Conservation (phyloP, 2,797 vertebrate species). For the Selene dorsalis region DNA sequence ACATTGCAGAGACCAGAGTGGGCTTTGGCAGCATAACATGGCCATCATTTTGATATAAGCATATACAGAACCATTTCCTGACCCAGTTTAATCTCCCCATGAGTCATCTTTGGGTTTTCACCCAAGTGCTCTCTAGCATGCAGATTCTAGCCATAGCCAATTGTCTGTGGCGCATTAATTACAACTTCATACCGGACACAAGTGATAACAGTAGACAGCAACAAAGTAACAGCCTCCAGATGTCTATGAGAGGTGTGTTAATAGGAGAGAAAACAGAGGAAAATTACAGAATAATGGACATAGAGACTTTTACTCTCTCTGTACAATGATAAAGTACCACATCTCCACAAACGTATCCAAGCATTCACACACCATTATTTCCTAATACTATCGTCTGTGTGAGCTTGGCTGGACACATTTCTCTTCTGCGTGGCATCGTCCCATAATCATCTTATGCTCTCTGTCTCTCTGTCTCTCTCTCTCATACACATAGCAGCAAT, state of each 20-base stretch:
- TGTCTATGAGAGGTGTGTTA: conserved; percentile 30
- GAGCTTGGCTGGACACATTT: conserved; percentile 65
- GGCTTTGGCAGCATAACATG: conserved; percentile 46
- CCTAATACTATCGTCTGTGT: conserved; percentile 53
- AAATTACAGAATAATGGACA: conserved; percentile 48
- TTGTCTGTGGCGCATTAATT: conserved; percentile 52
- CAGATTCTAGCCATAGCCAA: conserved; percentile 45
- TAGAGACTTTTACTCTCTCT: conserved; percentile 44
- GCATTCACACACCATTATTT: conserved; percentile 60
- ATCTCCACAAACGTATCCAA: conserved; percentile 57
- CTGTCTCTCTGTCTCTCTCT: conserved; percentile 42
- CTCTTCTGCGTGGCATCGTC: conserved; percentile 65
- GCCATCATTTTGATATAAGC: conserved; percentile 54
- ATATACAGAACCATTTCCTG: conserved; percentile 57
- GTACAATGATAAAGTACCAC: conserved; percentile 47
- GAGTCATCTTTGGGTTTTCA: conserved; percentile 60
- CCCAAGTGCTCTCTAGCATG: conserved; percentile 34
- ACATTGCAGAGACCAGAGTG: conserved; percentile 44
- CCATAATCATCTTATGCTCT: conserved; percentile 70
- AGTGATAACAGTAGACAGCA: conserved; percentile 48
- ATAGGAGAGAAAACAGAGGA: conserved; percentile 31
- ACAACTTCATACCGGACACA: conserved; percentile 49
- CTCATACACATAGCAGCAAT: conserved; percentile 43
- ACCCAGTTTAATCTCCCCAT: conserved; percentile 66
- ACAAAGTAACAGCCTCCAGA: conserved; percentile 44